Base-by-base conservation (phyloP, 1,140 invertebrate genomes). In the Lasioglossum baleicum region DNA sequence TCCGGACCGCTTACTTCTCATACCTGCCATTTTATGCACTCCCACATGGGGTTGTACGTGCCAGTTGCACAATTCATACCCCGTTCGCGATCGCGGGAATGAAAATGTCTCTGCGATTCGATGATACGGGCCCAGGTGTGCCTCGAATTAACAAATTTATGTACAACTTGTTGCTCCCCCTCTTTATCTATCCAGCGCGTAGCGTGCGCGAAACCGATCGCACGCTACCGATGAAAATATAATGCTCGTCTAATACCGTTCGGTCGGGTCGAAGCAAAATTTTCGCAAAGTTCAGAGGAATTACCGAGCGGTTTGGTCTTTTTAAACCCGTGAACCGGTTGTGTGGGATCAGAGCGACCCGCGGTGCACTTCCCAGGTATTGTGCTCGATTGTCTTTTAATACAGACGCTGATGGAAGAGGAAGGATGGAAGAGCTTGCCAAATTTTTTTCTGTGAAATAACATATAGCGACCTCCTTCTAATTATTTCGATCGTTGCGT, bases 281-380 rank as follows among this genome's bases (percentile, higher is more conserved):
- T 75, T 75, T 67, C 35, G 13, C 26, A 68, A 75, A 75, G 74
- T 75, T 75, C 74, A 75, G 17, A 7, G 8, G 42, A 31, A 22
- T 44, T 58, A n/a, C 20, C 56, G 56, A n/a, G n/a, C 20, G 56
- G 56, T n/a, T 8, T 6, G 17, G 7, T n/a, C 7, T 20, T 58
- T n/a, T 58, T 6, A 58, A n/a, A 58, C 1, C 17, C 17, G 7
- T 58, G 56, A 58, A 58, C 56, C 56, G 56, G 56, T 58, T 58
- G 56, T 20, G 56, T 58, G 56, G 56, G 56, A 58, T 58, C 56
- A n/a, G 56, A 58, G 56, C 56, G 56, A 58, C 56, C 56, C 20
- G n/a, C 56, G 56, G 0, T 7, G 56, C 7, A 5, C 51, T 20
- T 53, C 51, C 15, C 51, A 20, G 51, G 51, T 20, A 53, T 53